phyloP scores from a whole-genome alignment of 2,113 vertebrate species.

The Fukomys damarensis region DNA sequence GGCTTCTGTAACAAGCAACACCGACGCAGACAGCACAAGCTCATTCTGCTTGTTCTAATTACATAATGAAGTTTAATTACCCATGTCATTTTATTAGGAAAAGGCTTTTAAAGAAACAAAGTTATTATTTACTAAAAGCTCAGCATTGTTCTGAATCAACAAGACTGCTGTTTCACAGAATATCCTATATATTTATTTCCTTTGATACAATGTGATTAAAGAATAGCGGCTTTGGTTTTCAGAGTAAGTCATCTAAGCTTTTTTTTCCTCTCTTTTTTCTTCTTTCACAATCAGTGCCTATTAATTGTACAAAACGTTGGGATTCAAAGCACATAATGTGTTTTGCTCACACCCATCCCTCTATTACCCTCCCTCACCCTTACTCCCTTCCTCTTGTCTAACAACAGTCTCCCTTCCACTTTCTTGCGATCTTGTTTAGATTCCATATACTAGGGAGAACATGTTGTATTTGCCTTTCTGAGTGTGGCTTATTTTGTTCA shows the following conservation, averaged over 20 bases:
- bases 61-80: slow-evolving; percentile 82
- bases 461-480: background rate
- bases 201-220: background rate
- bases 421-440: background rate
- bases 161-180: background rate
- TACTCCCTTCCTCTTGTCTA: background rate
- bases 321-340: background rate
- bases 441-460: background rate
- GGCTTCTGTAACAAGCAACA: slow-evolving; percentile 49
- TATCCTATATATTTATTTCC: background rate
- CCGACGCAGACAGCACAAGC: background rate
- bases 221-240: background rate
- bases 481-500: background rate
- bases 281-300: background rate
- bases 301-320: background rate
- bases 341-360: background rate
- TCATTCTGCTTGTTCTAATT: slow-evolving; percentile 77
- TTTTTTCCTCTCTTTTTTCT: background rate
- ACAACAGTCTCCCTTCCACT: background rate
- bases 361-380: background rate
- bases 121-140: slow-evolving; percentile 1
- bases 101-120: slow-evolving; percentile 59
- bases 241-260: background rate
- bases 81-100: slow-evolving; percentile 62
- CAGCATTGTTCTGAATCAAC: slow-evolving; percentile 39